Conservation (phyloP, 2,113 vertebrate species). For the Tringa solitaria region DNA sequence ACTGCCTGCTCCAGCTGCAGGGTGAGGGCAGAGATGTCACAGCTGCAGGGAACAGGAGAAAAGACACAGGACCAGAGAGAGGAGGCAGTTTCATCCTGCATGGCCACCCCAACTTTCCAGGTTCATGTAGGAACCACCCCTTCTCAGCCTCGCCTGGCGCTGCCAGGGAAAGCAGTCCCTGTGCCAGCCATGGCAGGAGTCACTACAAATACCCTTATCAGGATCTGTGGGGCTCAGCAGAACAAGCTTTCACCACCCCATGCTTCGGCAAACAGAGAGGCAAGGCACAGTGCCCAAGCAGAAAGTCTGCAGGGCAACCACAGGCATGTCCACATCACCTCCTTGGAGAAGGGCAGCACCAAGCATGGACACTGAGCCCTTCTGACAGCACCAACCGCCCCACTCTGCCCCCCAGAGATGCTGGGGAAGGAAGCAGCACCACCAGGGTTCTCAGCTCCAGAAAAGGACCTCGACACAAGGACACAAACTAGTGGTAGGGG, state of each 20-base stretch:
- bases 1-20: neutral
- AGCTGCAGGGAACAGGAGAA: neutral
- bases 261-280: neutral
- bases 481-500: neutral
- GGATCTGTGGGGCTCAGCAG: neutral
- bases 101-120: neutral
- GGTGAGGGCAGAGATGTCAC: neutral
- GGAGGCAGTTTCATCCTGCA: neutral
- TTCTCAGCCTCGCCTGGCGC: neutral
- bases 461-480: neutral
- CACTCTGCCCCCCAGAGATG: neutral
- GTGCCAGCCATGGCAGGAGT: neutral
- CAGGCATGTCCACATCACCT: neutral
- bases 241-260: neutral
- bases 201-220: neutral
- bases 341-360: neutral
- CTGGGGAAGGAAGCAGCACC: accelerated
- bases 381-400: neutral
- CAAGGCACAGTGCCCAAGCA: neutral
- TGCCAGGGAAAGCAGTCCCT: neutral
- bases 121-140: neutral
- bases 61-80: neutral
- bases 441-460: neutral
- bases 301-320: neutral
- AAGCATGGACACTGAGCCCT: neutral